Evolutionary conservation across 1,140 invertebrate species (phyloP).

Genomic region (Steinernema feltiae): DNA sequence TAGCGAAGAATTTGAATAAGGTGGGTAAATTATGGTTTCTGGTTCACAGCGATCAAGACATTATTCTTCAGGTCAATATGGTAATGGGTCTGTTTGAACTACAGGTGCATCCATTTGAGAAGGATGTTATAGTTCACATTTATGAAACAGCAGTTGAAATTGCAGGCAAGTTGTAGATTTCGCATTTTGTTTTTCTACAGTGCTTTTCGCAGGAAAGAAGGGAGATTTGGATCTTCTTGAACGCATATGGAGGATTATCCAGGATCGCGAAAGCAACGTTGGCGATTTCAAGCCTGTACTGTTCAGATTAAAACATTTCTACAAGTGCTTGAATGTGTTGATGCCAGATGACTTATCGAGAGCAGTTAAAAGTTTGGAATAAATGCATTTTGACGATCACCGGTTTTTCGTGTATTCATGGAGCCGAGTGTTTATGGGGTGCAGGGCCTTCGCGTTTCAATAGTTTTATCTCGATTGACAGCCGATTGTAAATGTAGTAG

Average conservation of each 20-base stretch:
- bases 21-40: no score
- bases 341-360: neutral
- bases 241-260: neutral
- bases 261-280: neutral
- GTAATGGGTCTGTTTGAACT: neutral
- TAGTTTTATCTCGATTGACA: no score
- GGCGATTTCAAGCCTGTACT: neutral
- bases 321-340: neutral
- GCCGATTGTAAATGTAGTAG: no score
- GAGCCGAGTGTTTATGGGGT: no score
- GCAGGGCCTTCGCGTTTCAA: no score
- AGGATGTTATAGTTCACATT: neutral
- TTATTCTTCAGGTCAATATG: neutral
- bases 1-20: neutral
- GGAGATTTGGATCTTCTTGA: neutral
- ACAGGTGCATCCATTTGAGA: neutral
- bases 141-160: conserved; percentile 3
- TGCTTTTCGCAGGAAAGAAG: neutral
- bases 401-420: neutral
- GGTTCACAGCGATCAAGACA: neutral
- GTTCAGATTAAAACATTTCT: neutral
- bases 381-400: neutral
- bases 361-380: neutral
- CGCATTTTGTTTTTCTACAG: neutral
- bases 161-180: neutral